phyloP scores from a whole-genome alignment of 2,113 vertebrate species.

The Pomatostomus ruficeps region DNA sequence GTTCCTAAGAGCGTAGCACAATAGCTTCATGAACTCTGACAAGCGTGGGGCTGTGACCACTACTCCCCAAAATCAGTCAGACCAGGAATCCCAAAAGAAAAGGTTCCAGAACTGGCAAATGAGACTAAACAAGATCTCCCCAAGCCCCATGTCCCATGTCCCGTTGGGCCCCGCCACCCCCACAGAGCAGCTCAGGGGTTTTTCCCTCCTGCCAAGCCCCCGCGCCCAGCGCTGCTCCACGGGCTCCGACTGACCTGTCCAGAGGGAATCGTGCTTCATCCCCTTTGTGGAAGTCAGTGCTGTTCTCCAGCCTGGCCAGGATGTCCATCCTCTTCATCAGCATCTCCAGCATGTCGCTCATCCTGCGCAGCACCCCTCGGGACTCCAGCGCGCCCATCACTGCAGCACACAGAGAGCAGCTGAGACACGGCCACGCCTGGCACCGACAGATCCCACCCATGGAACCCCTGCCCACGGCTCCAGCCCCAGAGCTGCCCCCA shows the following conservation, averaged over 20 bases:
- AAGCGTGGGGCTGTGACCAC: background rate
- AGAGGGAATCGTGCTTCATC: slow-evolving; percentile 75
- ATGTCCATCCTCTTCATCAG: slow-evolving; percentile 90
- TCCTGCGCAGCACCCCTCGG: slow-evolving; percentile 87
- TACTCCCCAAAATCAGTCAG: background rate
- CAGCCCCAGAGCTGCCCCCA: background rate
- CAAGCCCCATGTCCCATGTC: accelerated
- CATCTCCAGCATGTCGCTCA: slow-evolving; percentile 95
- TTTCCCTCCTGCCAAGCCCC: background rate
- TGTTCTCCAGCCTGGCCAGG: slow-evolving; percentile 85
- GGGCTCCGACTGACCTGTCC: slow-evolving; percentile 77
- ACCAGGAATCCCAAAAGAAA: background rate
- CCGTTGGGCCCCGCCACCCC: accelerated
- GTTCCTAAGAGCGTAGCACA: background rate
- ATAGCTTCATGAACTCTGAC: background rate
- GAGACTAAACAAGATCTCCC: background rate
- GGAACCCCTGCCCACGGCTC: background rate
- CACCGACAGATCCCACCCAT: accelerated
- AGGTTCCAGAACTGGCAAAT: background rate
- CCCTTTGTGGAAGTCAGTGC: slow-evolving; percentile 79
- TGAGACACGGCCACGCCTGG: accelerated
- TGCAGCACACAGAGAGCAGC: slow-evolving; percentile 55
- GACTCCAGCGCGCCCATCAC: slow-evolving; percentile 86
- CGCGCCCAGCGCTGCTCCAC: accelerated
- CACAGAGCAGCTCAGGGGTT: background rate